Conservation (phyloP, 2,888 invertebrate species). For the Drosophila quinaria region DNA sequence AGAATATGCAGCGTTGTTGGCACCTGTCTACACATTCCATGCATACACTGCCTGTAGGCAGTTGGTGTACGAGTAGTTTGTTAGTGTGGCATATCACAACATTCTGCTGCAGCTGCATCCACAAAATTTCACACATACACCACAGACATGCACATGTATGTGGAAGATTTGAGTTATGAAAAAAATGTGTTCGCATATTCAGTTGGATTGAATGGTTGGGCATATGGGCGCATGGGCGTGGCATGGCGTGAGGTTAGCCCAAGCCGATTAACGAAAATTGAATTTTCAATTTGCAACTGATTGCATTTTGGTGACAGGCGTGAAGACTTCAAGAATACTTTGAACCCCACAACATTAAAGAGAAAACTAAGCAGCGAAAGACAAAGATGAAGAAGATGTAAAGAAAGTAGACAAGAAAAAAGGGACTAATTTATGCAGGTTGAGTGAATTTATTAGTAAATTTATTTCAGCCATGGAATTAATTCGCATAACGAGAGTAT, state of each 20-base stretch:
- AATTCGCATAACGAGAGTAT: conserved; percentile 11
- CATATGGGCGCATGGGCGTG: conserved; percentile 27
- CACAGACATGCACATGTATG: not conserved
- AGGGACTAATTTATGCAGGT: conserved; percentile 64
- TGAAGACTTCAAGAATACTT: conserved; percentile 19
- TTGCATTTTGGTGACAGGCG: conserved; percentile 54
- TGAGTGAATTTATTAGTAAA: conserved; percentile 50
- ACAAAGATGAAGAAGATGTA: not conserved
- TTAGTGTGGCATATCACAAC: conserved; percentile 23
- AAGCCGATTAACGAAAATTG: conserved; percentile 79
- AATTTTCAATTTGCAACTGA: conserved; percentile 75
- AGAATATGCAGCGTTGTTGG: conserved; percentile 30
- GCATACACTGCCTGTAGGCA: conserved; percentile 13
- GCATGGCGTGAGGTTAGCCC: conserved; percentile 57
- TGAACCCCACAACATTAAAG: not conserved
- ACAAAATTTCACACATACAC: conserved; percentile 25
- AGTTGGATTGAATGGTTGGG: conserved; percentile 9
- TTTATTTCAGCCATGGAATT: conserved; percentile 29
- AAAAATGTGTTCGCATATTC: conserved; percentile 39
- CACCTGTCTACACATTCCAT: conserved; percentile 20
- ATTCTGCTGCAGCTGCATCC: conserved; percentile 34
- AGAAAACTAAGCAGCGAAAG: not conserved
- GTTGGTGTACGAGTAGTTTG: conserved; percentile 11
- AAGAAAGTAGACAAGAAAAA: conserved; percentile 26
- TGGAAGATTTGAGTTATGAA: conserved; percentile 40